These are phyloP conservation scores for Netelia virgata DNA, from an alignment of 2,888 invertebrate species.

Conservation along the genomic window DNA sequence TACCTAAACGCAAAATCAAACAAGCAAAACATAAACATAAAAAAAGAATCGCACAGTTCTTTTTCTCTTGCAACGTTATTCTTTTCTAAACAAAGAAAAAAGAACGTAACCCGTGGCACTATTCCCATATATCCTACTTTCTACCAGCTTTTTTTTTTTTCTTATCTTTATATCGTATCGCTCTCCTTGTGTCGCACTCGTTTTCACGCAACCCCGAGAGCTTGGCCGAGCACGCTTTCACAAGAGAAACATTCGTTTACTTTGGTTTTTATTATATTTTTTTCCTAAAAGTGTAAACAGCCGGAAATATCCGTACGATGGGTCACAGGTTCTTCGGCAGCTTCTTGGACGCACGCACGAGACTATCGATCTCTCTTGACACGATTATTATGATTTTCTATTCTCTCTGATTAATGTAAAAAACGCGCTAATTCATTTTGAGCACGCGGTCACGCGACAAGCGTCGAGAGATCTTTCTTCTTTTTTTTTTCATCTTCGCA, in stretches of 20 bases:
- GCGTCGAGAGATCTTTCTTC: conserved; percentile 2
- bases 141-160: conserved; percentile 15
- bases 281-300: conserved; percentile 49
- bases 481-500: not conserved
- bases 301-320: conserved; percentile 60
- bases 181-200: conserved; percentile 31
- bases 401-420: conserved; percentile 31
- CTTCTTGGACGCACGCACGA: conserved; percentile 63
- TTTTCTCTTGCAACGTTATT: conserved; percentile 7
- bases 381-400: conserved; percentile 17
- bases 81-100: not conserved
- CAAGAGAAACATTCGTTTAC: conserved; percentile 11
- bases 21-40: not conserved
- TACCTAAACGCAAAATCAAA: conserved; percentile 73
- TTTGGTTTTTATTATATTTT: conserved; percentile 13
- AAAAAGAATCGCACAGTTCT: conserved; percentile 34
- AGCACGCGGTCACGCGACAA: conserved; percentile 47
- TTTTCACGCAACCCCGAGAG: conserved; percentile 36
- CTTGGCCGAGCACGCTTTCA: conserved; percentile 43
- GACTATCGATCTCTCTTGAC: conserved; percentile 10
- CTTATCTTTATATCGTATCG: not conserved
- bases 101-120: conserved; percentile 18
- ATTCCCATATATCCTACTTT: conserved; percentile 28
- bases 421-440: conserved; percentile 24
- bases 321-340: conserved; percentile 61